Evolutionary conservation across 92 coral and sea anemone genomes (phyloP), one percentile per base, ranked within the genome.

Genomic region (Phymanthus crucifer): DNA sequence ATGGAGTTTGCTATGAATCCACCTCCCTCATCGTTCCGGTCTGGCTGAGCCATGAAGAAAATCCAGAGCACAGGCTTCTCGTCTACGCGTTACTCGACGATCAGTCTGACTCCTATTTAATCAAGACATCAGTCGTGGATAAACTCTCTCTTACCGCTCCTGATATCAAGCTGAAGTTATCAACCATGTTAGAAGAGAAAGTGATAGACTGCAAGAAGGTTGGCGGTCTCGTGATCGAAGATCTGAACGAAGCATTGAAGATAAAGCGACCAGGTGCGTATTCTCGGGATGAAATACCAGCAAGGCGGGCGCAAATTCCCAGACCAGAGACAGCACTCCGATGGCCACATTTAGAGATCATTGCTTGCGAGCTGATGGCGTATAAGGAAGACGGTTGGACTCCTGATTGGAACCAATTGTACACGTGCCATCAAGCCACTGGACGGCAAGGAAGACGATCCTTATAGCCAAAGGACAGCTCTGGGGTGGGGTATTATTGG

Each of bases 401-500:
- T 86, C 1, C 74, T 86, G 3, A 81, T 86, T 33, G 85, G 89
- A 19, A 23, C 52, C 37, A 86, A 80, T 37, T 81, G 82, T 65
- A 32, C 77, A 9, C 70, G 76, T 40, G 76, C 90, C 19, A 76
- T 81, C 31, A 86, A 81, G 47, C 90, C 83, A 2, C 36, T 18
- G 18, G 78, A 36, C 23, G 43, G 81, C 2, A 72, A 47, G 58
- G 64, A 82, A 1, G 80, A 87, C 31, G 87, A 87, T 37, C 90
- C 81, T 11, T 82, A 87, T 38, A 81, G 80, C 1, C 36, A 40
- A 18, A 78, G 52, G 74, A 82, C 83, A 6, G 70, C 83, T 14
- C 29, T 77, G 6, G 90, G 90, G 1, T 86, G 90, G 84, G 87
- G 90, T 0, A 46, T 82, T 1, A 66, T 87, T 6, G 90, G 86